phyloP scores from a whole-genome alignment of 2,888 invertebrate species.

The Clostera curtula region DNA sequence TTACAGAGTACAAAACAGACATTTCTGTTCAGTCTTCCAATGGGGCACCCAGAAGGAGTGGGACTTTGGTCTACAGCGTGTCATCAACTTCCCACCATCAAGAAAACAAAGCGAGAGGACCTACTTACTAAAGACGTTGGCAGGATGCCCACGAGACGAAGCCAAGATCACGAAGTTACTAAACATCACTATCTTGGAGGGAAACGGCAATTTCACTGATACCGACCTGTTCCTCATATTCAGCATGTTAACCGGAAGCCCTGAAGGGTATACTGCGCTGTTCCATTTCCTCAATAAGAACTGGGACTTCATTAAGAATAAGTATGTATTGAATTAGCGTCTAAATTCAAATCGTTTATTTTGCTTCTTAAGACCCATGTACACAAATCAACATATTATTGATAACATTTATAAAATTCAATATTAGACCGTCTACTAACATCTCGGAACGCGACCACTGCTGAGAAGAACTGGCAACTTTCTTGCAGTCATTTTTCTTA shows the following conservation, averaged over 20 bases:
- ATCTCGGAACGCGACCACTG: too few relatives aligned
- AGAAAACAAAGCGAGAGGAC: conserved; percentile 84
- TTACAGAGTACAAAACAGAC: conserved; percentile 81
- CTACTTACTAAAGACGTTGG: conserved; percentile 83
- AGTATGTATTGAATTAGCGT: conserved; percentile 73
- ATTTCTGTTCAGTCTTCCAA: conserved; percentile 87
- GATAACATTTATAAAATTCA: too few relatives aligned
- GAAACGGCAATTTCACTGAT: conserved; percentile 83
- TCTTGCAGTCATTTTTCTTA: too few relatives aligned
- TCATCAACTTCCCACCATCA: conserved; percentile 82
- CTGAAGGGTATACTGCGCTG: conserved; percentile 81
- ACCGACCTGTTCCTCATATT: conserved; percentile 84
- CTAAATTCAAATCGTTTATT: too few relatives aligned
- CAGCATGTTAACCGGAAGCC: conserved; percentile 82
- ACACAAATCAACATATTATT: too few relatives aligned
- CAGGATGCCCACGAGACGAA: conserved; percentile 84
- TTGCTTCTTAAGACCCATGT: too few relatives aligned
- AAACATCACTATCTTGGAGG: conserved; percentile 80
- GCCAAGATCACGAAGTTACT: conserved; percentile 78
- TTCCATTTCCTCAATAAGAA: conserved; percentile 82
- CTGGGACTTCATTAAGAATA: conserved; percentile 79
- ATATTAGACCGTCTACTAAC: too few relatives aligned
- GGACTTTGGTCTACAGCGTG: conserved; percentile 86
- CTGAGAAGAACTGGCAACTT: too few relatives aligned
- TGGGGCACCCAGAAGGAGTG: conserved; percentile 88